Evolutionary conservation across 2,888 invertebrate genomes (phyloP), one percentile per base, ranked within the genome.

Genomic region (Melanargia galathea): DNA sequence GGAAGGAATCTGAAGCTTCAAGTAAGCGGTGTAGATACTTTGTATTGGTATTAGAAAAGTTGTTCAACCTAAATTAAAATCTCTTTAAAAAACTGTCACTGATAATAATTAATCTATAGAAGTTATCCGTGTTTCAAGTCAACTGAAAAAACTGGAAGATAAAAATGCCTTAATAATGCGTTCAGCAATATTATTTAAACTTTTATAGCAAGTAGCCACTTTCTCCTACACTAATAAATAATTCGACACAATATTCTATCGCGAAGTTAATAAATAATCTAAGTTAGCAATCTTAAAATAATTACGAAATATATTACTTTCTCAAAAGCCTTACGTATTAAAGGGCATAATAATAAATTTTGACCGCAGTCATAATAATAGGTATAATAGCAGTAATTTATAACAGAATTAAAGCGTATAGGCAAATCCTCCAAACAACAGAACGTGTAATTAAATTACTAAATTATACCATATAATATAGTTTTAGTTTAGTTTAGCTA

Each of bases 301-400:
- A 16, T 20, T 58, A 24, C 22, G 10, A 48, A 58, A 58, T 58
- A 48, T 48, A 58, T 58, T 48, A 48, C 10, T 57, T 46, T 57
- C 58, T 35, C 58, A 35, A 57, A 60, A 66, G 63, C 66, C 66
- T 58, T 43, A 45, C 52, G 48, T 61, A 66, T 63, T 66, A 63
- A 52, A 57, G 24, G 62, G 57, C 63, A 56, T 63, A 57, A 56
- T 55, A 65, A 63, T 67, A 67, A 67, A 67, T 67, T 57, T 57
- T 67, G 60, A 63, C 63, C 67, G 61, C 24, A 54, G 35, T 64
- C 45, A 57, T 57, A 57, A 43, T 43, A 43, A 18, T 43, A 18
- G n/a, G n/a, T 30, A 7, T 40, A 54, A 64, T 54, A 57, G 60
- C 54, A 61, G 63, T 60, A 63, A 66, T 66, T 63, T 58, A 63